phyloP scores from a whole-genome alignment of 2,888 invertebrate species.

The Synanthedon tipuliformis region DNA sequence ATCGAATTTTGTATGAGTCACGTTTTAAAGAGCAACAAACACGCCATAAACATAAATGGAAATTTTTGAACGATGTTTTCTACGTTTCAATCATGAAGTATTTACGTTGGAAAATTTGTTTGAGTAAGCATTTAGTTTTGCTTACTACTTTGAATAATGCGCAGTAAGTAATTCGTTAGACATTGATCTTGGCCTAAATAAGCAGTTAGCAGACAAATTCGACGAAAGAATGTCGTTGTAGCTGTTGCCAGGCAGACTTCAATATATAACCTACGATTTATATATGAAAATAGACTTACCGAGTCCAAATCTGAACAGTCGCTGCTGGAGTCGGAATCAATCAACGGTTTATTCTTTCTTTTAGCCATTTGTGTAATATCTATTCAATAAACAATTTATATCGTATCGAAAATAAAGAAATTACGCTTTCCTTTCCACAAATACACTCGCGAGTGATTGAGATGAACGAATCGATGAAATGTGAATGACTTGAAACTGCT shows the following conservation, averaged over 20 bases:
- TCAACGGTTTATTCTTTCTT: slow-evolving; percentile 84
- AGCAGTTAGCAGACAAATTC: slow-evolving; percentile 31
- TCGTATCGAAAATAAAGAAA: slow-evolving; percentile 13
- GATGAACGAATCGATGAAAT: slow-evolving; percentile 16
- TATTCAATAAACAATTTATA: slow-evolving; percentile 10
- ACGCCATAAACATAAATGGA: slow-evolving; percentile 8
- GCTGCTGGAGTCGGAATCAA: slow-evolving; percentile 87
- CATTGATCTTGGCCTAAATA: slow-evolving; percentile 58
- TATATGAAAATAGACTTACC: slow-evolving; percentile 67
- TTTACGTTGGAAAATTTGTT: not conserved
- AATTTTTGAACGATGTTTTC: slow-evolving; percentile 7
- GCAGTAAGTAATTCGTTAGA: slow-evolving; percentile 28
- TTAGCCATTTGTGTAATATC: slow-evolving; percentile 75
- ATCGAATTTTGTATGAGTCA: slow-evolving; percentile 13
- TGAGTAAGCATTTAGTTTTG: slow-evolving; percentile 1
- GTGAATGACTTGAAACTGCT: not conserved
- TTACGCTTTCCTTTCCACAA: slow-evolving; percentile 18
- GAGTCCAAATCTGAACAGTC: slow-evolving; percentile 86
- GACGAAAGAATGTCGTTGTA: slow-evolving; percentile 43
- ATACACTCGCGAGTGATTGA: too few species aligned
- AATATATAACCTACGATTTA: slow-evolving; percentile 32
- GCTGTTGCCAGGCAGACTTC: slow-evolving; percentile 18
- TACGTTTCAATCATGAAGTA: too few species aligned
- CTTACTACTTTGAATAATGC: slow-evolving; percentile 17
- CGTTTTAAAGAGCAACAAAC: slow-evolving; percentile 15